Conservation (phyloP, 1,140 invertebrate genomes). For the Euwallacea fornicatus region DNA sequence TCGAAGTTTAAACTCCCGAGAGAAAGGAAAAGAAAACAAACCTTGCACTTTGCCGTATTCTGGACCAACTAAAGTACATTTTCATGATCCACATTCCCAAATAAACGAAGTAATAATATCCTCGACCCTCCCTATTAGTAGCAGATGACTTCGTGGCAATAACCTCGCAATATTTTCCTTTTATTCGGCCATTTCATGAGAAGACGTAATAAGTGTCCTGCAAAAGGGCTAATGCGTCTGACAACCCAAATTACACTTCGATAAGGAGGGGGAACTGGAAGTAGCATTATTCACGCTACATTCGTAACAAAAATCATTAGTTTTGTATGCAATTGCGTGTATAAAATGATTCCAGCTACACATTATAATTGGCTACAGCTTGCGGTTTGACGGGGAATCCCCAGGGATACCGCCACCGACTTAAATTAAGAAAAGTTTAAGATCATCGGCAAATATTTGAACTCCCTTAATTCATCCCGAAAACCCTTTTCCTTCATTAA, state of each 20-base stretch:
- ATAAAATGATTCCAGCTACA: no score
- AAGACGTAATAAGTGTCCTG: constrained; percentile 4
- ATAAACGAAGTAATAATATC: background rate
- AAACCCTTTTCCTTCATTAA: constrained; percentile 33
- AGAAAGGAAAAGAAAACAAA: no score
- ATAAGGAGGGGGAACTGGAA: background rate
- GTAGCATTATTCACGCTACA: background rate
- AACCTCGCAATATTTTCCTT: background rate
- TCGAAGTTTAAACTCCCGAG: no score
- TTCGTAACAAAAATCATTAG: no score
- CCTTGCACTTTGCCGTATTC: no score
- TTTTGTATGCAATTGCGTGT: no score
- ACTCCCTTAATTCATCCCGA: constrained; percentile 25
- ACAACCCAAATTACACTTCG: constrained; percentile 5
- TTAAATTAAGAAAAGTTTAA: constrained; percentile 33
- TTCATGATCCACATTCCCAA: no score
- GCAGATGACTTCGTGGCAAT: constrained; percentile 3
- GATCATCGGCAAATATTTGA: constrained; percentile 32
- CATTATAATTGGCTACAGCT: background rate
- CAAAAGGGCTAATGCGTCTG: constrained; percentile 4
- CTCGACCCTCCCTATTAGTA: background rate
- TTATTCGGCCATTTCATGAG: constrained; percentile 1
- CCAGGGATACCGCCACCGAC: background rate
- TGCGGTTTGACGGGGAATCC: background rate
- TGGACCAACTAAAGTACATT: no score